Base-by-base conservation (phyloP, 1,140 invertebrate species). In the Coenobita brevimanus region DNA sequence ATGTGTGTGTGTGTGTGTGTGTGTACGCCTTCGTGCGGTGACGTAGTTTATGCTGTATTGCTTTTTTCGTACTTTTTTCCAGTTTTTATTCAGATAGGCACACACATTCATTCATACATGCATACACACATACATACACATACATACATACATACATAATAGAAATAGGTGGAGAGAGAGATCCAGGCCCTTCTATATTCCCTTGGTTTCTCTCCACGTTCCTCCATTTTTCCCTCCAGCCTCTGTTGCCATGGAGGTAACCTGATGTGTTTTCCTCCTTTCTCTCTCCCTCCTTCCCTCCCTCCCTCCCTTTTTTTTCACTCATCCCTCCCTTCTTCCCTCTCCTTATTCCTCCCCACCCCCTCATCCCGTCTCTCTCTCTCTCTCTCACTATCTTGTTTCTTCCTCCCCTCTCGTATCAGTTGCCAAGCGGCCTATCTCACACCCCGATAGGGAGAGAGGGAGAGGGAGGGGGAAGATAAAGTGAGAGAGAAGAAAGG, bases 301-400 rank as follows among this genome's bases (percentile, higher is more conserved):
- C 62, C 36, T 33, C 36, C n/a, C 27, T 33, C 36, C 1, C 62
- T n/a, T 24, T 33, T 15, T n/a, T 2, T n/a, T 67, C 62, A 30
- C 36, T 33, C n/a, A 13, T 57, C 54, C 54, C n/a, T 67, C 62
- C 13, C 62, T 21, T 33, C n/a, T n/a, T 67, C n/a, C n/a, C 62
- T 67, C 62, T 67, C n/a, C 36, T 33, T 24, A 24, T 24, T n/a
- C n/a, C 62, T 67, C 62, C n/a, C n/a, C 64, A 30, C 64, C 27
- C 64, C 15, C 64, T 69, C 64, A 30, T 27, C 15, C 64, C 27
- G 15, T n/a, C 64, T 69, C 64, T 69, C 64, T 69, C 64, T 69
- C 64, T 69, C 64, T 69, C 64, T 69, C 64, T 69, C 64, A n/a
- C 64, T 69, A 15, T 69, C 64, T 69, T 27, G 17, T 27, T 69